phyloP scores from a whole-genome alignment of 1,140 invertebrate genomes.

The Periplaneta americana region DNA sequence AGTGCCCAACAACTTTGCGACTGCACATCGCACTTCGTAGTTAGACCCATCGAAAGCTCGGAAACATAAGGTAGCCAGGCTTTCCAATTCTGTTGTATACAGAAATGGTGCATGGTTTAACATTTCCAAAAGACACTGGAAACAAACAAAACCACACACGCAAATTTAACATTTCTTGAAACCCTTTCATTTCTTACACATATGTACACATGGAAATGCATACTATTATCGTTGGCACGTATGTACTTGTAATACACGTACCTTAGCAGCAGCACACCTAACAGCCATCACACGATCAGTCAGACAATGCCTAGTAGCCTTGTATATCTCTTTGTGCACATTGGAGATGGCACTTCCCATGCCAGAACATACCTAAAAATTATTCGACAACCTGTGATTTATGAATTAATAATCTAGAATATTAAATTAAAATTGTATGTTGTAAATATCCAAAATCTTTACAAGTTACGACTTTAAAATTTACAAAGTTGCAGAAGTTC shows the following conservation, averaged over 20 bases:
- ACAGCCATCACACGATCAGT: constrained; percentile 89
- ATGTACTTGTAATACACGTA: constrained; percentile 31
- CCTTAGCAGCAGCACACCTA: constrained; percentile 77
- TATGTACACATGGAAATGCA: neutral
- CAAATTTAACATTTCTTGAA: neutral
- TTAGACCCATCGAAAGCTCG: constrained; percentile 90
- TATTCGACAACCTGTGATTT: neutral
- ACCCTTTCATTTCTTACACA: neutral
- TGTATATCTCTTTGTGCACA: constrained; percentile 90
- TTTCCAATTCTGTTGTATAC: constrained; percentile 86
- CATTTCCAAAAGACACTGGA: constrained; percentile 82
- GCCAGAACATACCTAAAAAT: constrained; percentile 63
- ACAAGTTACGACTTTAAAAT: too few species aligned
- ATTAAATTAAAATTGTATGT: too few species aligned
- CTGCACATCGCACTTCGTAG: constrained; percentile 88
- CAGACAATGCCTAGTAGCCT: constrained; percentile 76
- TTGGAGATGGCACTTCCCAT: constrained; percentile 83
- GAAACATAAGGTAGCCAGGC: constrained; percentile 81
- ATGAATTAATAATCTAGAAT: too few species aligned
- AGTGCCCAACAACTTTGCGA: constrained; percentile 85
- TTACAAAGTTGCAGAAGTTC: too few species aligned
- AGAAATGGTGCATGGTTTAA: constrained; percentile 83
- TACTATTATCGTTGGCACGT: too few species aligned
- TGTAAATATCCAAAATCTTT: too few species aligned
- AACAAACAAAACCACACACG: constrained; percentile 24